Base-by-base conservation (phyloP, 2,888 invertebrate species). In the Ophion costatus region DNA sequence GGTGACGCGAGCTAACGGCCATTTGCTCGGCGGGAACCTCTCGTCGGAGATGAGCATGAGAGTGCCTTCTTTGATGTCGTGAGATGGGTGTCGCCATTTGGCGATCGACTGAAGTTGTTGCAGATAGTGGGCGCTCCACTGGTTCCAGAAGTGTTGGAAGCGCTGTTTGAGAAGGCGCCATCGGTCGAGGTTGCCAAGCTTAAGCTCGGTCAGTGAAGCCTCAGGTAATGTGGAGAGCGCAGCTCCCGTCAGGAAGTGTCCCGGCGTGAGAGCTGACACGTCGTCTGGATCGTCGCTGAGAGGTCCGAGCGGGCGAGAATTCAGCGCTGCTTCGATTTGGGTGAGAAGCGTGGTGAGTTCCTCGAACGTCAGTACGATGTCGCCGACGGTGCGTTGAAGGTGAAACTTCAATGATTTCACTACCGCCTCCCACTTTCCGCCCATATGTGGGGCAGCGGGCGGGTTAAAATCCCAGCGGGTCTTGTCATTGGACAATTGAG, bases 341-440 rank as follows among this genome's bases (percentile, higher is more conserved):
- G 73, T 73, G 33, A 57, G 73, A 51, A 73, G 57, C n/a, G 73
- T 73, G 10, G 57, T 73, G 24, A 73, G 56, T 56, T 73, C 73
- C 33, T 73, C 73, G 56, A 73, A 73, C 17, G 57, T 56, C 29
- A 73, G 56, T 4, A 56, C 45, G 29, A n/a, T 51, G 3, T 73
- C 22, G 14, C 56, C 73, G 9, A 73, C 73, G 3, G 73, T 56
- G 56, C 73, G n/a, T 33, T 33, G 24, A n/a, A 73, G 56, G 14
- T 73, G 59, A 56, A 29, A 4, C 17, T 56, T 73, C 33, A 56
- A 17, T 73, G 29, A 73, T 56, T 56, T 56, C 20, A 63, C 22
- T 9, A 63, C 63, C 11, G 24, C 24, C 20, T 24, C 29, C 56
- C 56, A 56, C 5, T 29, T 56, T 2, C 17, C 56, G n/a, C 56